phyloP scores from a whole-genome alignment of 2,113 vertebrate species.

The Nesoenas mayeri region DNA sequence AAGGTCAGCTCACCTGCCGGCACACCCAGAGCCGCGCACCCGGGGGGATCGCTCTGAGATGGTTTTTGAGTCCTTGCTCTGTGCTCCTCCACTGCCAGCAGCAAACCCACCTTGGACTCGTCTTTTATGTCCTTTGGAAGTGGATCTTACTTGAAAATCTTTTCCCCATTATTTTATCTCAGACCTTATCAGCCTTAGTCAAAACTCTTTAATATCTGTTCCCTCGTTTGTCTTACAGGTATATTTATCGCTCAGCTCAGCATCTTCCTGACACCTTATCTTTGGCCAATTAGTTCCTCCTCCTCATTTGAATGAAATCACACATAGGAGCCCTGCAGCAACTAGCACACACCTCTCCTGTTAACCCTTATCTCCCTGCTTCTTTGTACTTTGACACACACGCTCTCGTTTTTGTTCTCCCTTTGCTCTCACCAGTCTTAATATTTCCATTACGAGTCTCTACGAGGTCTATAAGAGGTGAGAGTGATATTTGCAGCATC shows the following conservation, averaged over 20 bases:
- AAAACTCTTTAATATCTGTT: not conserved
- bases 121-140: not conserved
- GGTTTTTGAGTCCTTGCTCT: not conserved
- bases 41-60: accelerated
- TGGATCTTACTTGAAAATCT: not conserved
- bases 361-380: not conserved
- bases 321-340: not conserved
- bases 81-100: not conserved
- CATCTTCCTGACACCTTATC: not conserved
- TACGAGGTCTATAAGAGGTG: not conserved
- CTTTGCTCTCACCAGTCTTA: not conserved
- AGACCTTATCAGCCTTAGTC: not conserved
- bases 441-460: not conserved
- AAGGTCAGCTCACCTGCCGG: not conserved
- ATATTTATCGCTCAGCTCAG: not conserved
- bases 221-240: not conserved
- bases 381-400: not conserved
- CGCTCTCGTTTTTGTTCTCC: not conserved
- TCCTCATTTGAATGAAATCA: slow-evolving; percentile 1
- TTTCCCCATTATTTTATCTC: not conserved
- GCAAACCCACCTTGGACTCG: not conserved
- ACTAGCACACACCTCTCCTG: not conserved
- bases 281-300: not conserved
- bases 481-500: not conserved
- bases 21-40: not conserved